Base-by-base conservation (phyloP, 92 coral and sea anemone genomes). In the Umimayanthus kanabou region DNA sequence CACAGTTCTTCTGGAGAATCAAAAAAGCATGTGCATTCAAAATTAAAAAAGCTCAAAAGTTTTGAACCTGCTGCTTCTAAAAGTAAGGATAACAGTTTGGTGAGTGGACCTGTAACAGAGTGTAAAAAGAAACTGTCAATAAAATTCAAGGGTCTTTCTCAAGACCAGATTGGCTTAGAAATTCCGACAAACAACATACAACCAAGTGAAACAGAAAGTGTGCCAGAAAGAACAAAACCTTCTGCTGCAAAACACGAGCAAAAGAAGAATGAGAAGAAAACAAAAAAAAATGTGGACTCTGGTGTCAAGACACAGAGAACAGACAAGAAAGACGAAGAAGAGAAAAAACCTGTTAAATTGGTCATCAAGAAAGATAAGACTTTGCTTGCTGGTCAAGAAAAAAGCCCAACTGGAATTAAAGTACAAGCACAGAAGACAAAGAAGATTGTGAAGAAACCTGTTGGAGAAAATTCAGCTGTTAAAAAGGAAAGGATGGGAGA, bases 351-450 rank as follows among this genome's bases (percentile, higher is more conserved):
- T 79, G 96, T 96, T 29, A 96, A 94, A 84, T 84, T 96, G n/a
- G 94, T 94, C 65, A 96, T 96, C 45, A 96, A 96, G 53, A 96
- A 94, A 81, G 89, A 82, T 53, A 92, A 94, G 78, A 74, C 84
- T 74, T 80, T 47, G 47, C 58, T 70, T 28, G 39, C 64, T 43
- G 50, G 73, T 83, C 64, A 43, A 70, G 37, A 22, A 45, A 28
- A 83, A 16, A 83, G 45, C 5, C 78, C 23, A 37, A 18, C 15
- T 9, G 58, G 37, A 70, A 50, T 33, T 11, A 33, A 70, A 40
- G 43, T 26, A 25, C 57, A 73, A 10, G 65, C 23, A 53, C 37
- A 49, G 23, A 83, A 70, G 42, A 29, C 43, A 47, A 83, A 69
- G 20, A 61, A 28, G 16, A 30, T 64, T 18, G 85, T 8, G 5